Evolutionary conservation across 2,113 vertebrate species (phyloP).

Genomic region (Barnardius zonarius): DNA sequence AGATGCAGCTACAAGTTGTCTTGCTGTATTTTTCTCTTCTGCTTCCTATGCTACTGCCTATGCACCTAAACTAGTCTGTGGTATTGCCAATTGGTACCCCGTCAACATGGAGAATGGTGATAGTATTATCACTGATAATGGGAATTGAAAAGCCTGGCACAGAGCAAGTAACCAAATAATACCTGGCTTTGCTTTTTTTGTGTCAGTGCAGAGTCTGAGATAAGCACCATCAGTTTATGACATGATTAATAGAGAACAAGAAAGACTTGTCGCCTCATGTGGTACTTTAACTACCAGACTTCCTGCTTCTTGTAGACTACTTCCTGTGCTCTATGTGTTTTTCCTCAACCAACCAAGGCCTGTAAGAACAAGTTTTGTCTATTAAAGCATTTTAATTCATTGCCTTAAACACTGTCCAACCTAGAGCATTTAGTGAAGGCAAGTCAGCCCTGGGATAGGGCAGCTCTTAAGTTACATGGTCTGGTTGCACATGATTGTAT

Average conservation of each 20-base stretch:
- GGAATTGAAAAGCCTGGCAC: not conserved
- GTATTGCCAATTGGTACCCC: not conserved
- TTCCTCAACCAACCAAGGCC: not conserved
- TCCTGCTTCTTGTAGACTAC: not conserved
- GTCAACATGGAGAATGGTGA: not conserved
- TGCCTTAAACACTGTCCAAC: not conserved
- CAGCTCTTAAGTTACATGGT: not conserved
- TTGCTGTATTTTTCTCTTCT: not conserved
- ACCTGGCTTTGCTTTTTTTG: not conserved
- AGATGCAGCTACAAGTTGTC: not conserved
- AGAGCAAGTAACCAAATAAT: not conserved
- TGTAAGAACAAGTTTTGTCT: not conserved
- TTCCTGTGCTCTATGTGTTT: fast-evolving
- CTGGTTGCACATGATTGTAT: not conserved
- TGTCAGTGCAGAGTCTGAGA: not conserved
- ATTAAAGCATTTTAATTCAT: not conserved
- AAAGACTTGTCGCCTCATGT: not conserved
- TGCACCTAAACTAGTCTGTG: not conserved
- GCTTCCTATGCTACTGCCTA: not conserved
- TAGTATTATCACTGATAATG: not conserved
- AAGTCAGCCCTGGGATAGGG: not conserved
- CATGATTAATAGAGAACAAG: not conserved
- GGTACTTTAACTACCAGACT: not conserved
- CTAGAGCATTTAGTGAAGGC: not conserved
- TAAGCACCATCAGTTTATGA: not conserved